Conservation (phyloP, 1,140 invertebrate genomes). For the Coptotermes formosanus region DNA sequence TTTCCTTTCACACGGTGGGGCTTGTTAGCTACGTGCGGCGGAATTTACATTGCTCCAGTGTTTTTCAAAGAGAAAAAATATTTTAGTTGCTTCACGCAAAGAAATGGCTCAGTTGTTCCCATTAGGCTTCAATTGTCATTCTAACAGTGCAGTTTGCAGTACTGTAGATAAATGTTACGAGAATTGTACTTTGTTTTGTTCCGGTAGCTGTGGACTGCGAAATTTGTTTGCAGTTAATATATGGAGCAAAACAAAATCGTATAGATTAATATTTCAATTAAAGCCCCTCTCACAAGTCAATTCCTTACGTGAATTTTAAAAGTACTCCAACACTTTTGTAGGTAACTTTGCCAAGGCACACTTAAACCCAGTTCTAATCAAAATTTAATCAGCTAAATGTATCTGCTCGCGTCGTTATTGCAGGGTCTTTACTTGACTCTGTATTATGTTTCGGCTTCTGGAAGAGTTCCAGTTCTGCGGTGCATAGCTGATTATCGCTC, state of each 20-base stretch:
- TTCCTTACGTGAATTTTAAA: not conserved
- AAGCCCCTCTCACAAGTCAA: not conserved
- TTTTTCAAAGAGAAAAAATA: too few species aligned
- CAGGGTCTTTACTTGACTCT: not conserved
- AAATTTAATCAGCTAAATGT: conserved; percentile 4
- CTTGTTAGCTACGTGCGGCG: too few species aligned
- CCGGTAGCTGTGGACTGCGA: too few species aligned
- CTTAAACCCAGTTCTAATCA: not conserved
- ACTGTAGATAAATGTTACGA: too few species aligned
- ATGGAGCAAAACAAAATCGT: not conserved
- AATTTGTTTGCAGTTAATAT: too few species aligned
- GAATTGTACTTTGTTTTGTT: too few species aligned
- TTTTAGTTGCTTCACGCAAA: too few species aligned
- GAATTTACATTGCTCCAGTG: too few species aligned
- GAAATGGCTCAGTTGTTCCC: too few species aligned
- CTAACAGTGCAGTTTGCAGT: too few species aligned
- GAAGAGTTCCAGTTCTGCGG: not conserved
- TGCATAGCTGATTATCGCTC: not conserved
- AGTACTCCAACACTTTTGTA: not conserved
- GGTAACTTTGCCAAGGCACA: not conserved
- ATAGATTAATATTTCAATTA: not conserved
- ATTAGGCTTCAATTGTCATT: too few species aligned
- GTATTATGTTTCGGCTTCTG: not conserved
- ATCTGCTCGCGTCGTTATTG: not conserved
- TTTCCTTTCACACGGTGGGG: too few species aligned